Evolutionary conservation across 1,140 invertebrate species (phyloP), one percentile per base, ranked within the genome.

Genomic region (Phenacoccus solenopsis): DNA sequence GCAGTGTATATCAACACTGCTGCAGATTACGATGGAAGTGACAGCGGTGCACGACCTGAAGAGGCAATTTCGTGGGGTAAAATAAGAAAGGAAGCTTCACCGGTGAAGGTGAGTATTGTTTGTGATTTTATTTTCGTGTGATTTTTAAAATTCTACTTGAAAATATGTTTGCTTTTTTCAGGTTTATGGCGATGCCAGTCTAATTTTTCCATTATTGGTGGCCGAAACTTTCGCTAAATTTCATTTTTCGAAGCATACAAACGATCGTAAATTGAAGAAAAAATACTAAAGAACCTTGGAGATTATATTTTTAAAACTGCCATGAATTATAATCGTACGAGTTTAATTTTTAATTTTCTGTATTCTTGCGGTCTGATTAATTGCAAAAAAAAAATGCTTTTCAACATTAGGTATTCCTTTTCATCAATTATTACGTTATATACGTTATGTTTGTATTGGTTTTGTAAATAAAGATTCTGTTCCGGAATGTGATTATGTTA

Each of bases 1-100:
- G 84, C 94, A 0, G 94, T 99, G 7, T 99, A 91, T 81, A 81
- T 99, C 1, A 99, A 99, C 79, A 99, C 97, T n/a, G 90, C 90
- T 1, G 88, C 88, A 28, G 98, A 99, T 81, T 99, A 90, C 84
- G 98, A 99, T 84, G 98, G 97, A 0, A 98, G 94, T 79, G 98
- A 99, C 79, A 91, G 94, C 73, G 98, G 98, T 10, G 98, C 97
- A 0, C 82, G 91, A 64, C 96, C 97, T 1, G 98, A 99, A 82
- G 98, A 99, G 82, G 97, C 97, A 0, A 84, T 98, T 13, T 98
- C 94, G 3, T 99, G 97, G 97, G 97, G 97, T 0, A 99, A 99
- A 83, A 98, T 99, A 71, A 87, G 87, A 76, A 87, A 86, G 75
- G 87, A 90, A 76, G 92, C 94, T 0, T 85, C 82, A 61, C 93